Percentiles rank a stretch among this genome's conserved stretches.
phyloP scores from a whole-genome alignment of 2,113 vertebrate species.

The Neotoma lepida region DNA sequence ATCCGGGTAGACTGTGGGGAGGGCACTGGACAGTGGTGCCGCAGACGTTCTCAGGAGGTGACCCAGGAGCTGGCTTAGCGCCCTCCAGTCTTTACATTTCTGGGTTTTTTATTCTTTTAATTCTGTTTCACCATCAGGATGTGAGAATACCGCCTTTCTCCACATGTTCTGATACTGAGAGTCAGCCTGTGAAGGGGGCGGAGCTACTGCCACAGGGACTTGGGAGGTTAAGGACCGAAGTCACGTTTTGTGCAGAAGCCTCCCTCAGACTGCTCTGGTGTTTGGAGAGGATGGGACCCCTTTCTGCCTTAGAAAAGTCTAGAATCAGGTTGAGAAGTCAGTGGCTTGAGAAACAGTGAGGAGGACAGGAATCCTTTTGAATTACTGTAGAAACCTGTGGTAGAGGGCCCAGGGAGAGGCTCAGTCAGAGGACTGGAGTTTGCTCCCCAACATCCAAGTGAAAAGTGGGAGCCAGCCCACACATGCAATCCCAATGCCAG shows the following conservation, averaged over 20 bases:
- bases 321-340: neutral
- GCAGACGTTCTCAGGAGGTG: neutral
- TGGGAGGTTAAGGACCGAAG: neutral
- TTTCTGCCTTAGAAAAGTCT: neutral
- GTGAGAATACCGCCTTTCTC: neutral
- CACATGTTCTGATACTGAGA: neutral
- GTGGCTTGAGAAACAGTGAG: neutral
- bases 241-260: neutral
- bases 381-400: too few relatives aligned
- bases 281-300: neutral
- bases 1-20: neutral
- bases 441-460: neutral
- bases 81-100: neutral
- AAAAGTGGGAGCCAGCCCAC: too few relatives aligned
- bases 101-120: neutral
- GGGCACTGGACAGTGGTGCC: neutral
- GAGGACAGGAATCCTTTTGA: neutral
- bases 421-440: neutral
- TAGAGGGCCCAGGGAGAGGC: neutral
- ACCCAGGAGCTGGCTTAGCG: neutral
- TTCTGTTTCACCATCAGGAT: neutral
- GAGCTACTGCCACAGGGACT: neutral
- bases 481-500: too few relatives aligned
- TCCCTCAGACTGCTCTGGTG: neutral
- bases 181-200: neutral